Percentiles rank a stretch among this genome's conserved stretches.
phyloP scores from a whole-genome alignment of 2,888 invertebrate genomes.

The Dexiosoma caninum region DNA sequence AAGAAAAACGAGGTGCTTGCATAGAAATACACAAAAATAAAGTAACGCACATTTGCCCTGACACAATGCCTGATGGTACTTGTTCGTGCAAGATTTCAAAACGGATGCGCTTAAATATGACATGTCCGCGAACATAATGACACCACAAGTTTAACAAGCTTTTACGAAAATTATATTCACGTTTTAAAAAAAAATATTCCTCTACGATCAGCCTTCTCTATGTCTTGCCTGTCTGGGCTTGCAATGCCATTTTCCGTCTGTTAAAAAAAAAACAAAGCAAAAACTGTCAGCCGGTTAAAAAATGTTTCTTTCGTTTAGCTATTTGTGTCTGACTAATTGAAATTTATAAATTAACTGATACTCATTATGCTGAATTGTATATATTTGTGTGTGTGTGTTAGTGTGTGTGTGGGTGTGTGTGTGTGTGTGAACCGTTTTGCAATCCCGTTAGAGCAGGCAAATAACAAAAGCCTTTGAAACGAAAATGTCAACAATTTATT shows the following conservation, averaged over 20 bases:
- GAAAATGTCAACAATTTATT: not conserved
- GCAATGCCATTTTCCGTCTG: not conserved
- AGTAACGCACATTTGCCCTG: not conserved
- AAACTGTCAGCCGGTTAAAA: not conserved
- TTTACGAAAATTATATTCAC: conserved; percentile 2
- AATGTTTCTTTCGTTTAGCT: not conserved
- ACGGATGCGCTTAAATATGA: conserved; percentile 38
- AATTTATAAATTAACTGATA: conserved; percentile 50
- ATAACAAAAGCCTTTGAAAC: not conserved
- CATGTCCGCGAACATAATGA: conserved; percentile 50
- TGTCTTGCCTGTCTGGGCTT: not conserved
- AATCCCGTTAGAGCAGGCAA: not conserved
- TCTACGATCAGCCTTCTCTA: not conserved
- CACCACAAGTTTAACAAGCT: conserved; percentile 46
- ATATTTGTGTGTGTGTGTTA: no score
- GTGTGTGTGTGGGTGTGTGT: no score
- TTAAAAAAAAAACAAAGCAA: not conserved
- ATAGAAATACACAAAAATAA: not conserved
- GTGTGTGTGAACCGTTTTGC: conserved; percentile 3
- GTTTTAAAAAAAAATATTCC: not conserved
- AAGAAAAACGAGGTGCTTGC: conserved; percentile 6
- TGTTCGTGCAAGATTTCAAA: conserved; percentile 3
- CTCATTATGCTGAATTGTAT: conserved; percentile 17
- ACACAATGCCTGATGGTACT: not conserved
- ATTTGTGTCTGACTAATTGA: conserved; percentile 39